Conservation (phyloP, 2,797 vertebrate species). For the Protonibea diacanthus region DNA sequence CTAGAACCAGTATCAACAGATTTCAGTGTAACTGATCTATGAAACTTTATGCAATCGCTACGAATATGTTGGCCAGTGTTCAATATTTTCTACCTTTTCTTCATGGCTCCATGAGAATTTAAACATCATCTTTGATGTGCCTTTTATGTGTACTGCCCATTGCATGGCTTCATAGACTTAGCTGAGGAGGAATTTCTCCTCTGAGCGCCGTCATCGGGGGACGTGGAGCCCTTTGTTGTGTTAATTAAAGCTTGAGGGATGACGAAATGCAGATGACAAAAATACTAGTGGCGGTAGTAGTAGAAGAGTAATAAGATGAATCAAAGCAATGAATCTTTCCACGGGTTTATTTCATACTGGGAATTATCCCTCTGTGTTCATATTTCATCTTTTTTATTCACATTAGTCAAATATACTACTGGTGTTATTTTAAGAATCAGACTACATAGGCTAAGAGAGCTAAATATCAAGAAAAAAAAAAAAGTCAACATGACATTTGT, state of each 20-base stretch:
- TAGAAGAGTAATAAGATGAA: constrained; percentile 3
- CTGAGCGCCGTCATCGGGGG: not conserved
- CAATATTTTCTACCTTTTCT: too few relatives aligned
- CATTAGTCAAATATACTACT: not conserved
- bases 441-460: too few relatives aligned
- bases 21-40: too few relatives aligned
- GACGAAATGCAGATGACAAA: constrained; percentile 19
- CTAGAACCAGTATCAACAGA: too few relatives aligned
- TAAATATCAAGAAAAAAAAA: too few relatives aligned
- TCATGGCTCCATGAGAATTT: too few relatives aligned
- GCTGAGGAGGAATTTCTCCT: not conserved
- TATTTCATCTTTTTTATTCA: not conserved
- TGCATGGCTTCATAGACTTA: not conserved
- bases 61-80: too few relatives aligned
- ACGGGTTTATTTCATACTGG: not conserved
- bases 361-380: not conserved
- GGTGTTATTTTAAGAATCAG: not conserved
- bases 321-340: not conserved
- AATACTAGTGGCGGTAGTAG: not conserved
- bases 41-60: too few relatives aligned
- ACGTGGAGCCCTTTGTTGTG: constrained; percentile 25
- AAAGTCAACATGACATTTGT: not conserved
- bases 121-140: not conserved
- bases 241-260: constrained; percentile 31
- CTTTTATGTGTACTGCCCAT: not conserved